A percentile compares a stretch with the other conserved stretches of the same genome.
These are phyloP conservation scores for Cephus nigrinus DNA, from an alignment of 2,888 invertebrate genomes.

Conservation along the genomic window DNA sequence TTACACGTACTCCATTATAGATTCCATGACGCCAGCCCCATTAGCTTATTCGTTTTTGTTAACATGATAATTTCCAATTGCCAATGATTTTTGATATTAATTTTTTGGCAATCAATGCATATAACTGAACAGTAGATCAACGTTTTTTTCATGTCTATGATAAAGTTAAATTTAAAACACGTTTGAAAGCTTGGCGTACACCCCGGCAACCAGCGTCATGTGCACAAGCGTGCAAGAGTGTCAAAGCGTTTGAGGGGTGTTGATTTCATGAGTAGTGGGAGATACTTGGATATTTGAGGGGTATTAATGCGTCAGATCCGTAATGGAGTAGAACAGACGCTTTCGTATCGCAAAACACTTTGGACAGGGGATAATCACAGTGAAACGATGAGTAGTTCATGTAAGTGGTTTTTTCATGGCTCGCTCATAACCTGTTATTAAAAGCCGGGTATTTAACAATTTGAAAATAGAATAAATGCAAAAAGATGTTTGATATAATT, in stretches of 20 bases:
- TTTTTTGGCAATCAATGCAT: background rate
- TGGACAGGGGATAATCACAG: background rate
- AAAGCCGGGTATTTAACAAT: background rate
- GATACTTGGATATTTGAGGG: constrained; percentile 5
- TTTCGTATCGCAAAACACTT: background rate
- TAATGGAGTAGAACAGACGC: constrained; percentile 10
- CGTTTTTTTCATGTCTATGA: background rate
- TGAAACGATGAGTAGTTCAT: constrained; percentile 9
- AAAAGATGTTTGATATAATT: background rate
- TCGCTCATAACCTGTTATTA: background rate
- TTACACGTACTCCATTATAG: background rate
- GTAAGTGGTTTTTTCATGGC: background rate
- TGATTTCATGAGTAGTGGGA: constrained; percentile 9
- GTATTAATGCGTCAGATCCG: constrained; percentile 7
- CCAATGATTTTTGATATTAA: background rate
- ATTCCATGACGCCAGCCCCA: background rate
- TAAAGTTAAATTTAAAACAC: background rate
- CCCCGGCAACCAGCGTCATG: background rate
- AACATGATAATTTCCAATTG: background rate
- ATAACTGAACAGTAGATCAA: background rate
- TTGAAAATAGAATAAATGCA: background rate
- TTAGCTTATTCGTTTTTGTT: background rate
- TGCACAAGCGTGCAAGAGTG: background rate
- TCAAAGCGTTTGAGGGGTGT: constrained; percentile 10
- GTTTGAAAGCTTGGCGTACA: background rate